These are phyloP conservation scores for Ramphastos sulfuratus DNA, from an alignment of 2,113 vertebrate genomes.

Conservation along the genomic window DNA sequence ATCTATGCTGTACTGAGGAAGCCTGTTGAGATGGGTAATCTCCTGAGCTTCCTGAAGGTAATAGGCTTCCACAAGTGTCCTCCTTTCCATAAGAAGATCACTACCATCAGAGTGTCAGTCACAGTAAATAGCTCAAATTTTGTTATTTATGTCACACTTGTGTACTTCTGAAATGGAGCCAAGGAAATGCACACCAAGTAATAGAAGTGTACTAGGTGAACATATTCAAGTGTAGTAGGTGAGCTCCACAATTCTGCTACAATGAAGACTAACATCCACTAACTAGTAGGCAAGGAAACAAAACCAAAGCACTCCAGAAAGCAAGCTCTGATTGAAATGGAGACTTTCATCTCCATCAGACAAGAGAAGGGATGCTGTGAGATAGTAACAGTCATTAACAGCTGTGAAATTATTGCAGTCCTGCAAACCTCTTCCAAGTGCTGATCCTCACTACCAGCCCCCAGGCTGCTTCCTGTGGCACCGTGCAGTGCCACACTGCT, in stretches of 20 bases:
- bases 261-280: background rate
- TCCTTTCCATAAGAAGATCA: background rate
- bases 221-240: background rate
- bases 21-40: background rate
- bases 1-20: background rate
- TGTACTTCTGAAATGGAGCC: background rate
- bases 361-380: background rate
- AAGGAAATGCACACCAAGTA: background rate
- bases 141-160: background rate
- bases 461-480: background rate
- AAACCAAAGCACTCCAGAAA: background rate
- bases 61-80: background rate
- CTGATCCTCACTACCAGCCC: background rate
- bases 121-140: background rate
- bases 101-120: background rate
- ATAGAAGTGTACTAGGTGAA: background rate
- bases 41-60: background rate
- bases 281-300: background rate
- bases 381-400: background rate
- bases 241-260: background rate
- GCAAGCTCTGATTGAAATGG: background rate
- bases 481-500: background rate
- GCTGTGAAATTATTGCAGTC: background rate
- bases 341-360: background rate
- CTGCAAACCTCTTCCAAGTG: background rate